A percentile compares a stretch with the other conserved stretches of the same genome.
Conservation (phyloP, 2,113 vertebrate species). For the zebrafish (Danio rerio) region DNA sequence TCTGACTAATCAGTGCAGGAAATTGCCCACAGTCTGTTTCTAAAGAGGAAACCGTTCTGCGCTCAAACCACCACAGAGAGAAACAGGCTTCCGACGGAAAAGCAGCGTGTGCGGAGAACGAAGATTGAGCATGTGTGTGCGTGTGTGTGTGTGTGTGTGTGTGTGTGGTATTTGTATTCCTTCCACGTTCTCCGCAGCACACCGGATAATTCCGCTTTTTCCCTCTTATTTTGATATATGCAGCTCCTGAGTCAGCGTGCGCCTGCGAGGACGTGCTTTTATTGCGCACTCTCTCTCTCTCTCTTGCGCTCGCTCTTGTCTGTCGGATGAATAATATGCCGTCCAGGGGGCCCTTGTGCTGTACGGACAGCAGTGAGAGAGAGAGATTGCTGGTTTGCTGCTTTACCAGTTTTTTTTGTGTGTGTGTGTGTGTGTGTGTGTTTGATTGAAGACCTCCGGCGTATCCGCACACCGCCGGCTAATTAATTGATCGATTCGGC, state of each 20-base stretch:
- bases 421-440: neutral
- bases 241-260: constrained; percentile 61
- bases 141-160: neutral
- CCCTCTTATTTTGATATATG: constrained; percentile 64
- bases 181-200: constrained; percentile 46
- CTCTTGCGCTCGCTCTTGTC: constrained; percentile 10
- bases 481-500: constrained; percentile 66
- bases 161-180: constrained; percentile 56
- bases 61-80: constrained; percentile 25
- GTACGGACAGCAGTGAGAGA: constrained; percentile 10
- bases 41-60: neutral
- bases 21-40: constrained; percentile 39
- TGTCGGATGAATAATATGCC: constrained; percentile 40
- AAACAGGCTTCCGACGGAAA: constrained; percentile 24
- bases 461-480: constrained; percentile 53
- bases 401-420: neutral
- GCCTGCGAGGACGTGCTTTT: constrained; percentile 57
- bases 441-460: constrained; percentile 63
- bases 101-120: constrained; percentile 7
- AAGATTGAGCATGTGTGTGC: constrained; percentile 35
- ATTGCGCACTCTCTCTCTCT: constrained; percentile 49
- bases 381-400: constrained; percentile 29
- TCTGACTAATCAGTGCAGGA: constrained; percentile 45
- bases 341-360: constrained; percentile 40
- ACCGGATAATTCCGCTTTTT: constrained; percentile 52